These are phyloP conservation scores for Tiphia femorata DNA, from an alignment of 2,888 invertebrate genomes.

Conservation along the genomic window DNA sequence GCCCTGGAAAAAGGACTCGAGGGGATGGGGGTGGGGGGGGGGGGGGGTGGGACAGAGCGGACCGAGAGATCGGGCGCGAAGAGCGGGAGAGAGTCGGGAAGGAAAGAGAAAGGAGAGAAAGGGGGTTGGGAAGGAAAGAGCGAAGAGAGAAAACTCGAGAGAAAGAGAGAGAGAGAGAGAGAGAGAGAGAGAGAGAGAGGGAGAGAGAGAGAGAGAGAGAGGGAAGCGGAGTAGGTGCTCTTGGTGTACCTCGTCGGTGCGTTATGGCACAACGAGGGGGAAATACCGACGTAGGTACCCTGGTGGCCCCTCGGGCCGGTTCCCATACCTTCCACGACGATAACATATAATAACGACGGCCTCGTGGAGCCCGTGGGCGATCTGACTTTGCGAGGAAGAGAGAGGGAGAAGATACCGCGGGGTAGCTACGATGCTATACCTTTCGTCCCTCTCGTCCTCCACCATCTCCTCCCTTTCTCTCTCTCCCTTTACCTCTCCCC, in stretches of 20 bases:
- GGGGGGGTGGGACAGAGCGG: not conserved
- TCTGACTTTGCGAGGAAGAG: conserved; percentile 56
- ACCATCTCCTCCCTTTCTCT: conserved; percentile 21
- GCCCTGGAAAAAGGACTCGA: conserved; percentile 29
- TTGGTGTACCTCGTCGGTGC: conserved; percentile 51
- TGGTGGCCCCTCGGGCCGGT: conserved; percentile 56
- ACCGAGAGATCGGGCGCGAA: not conserved
- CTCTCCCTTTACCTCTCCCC: conserved; percentile 4
- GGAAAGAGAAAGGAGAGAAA: conserved; percentile 17
- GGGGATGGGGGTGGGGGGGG: conserved; percentile 10
- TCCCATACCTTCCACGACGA: conserved; percentile 67
- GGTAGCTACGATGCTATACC: conserved; percentile 48
- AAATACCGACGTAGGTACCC: conserved; percentile 47
- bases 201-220: conserved; percentile 5
- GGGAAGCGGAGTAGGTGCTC: conserved; percentile 22
- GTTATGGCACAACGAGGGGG: conserved; percentile 37
- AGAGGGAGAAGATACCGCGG: conserved; percentile 44
- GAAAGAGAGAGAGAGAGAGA: conserved; percentile 13
- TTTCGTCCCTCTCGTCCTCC: not conserved
- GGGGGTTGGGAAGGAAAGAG: not conserved
- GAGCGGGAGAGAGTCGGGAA: conserved; percentile 17
- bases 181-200: conserved; percentile 20
- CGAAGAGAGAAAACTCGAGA: not conserved
- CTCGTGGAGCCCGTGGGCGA: conserved; percentile 60
- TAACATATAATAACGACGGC: conserved; percentile 67